Base-by-base conservation (phyloP, 2,888 invertebrate genomes). In the Rhyacophila evoluta region DNA sequence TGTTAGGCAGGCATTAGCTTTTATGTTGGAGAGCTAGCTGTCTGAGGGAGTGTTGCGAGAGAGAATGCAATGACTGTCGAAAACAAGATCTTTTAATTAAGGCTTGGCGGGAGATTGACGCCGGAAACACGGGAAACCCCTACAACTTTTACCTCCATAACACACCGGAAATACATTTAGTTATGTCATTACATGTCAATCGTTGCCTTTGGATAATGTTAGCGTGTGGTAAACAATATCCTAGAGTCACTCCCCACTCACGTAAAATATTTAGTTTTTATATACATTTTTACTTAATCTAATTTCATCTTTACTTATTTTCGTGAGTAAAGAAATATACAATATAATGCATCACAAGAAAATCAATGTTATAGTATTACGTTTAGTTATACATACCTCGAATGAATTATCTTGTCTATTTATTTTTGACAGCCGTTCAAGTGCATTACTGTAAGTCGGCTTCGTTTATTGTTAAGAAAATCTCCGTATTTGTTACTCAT, bases 51-150 rank as follows among this genome's bases (percentile, higher is more conserved):
- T 15, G 55, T 15, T 55, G 55, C 19, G 19, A 15, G 55, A 19
- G 19, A 19, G 55, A 55, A 15, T 55, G 25, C 19, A 55, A 55
- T 55, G 25, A 55, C 55, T 55, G 55, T 19, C 55, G 55, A 55
- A 55, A 55, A 55, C 55, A 55, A 55, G 55, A 55, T 55, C 55
- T 55, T 55, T 55, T 55, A 55, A 55, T 55, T 55, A 55, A 55
- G 55, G 10, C 55, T 55, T 25, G 55, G 55, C 55, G 55, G 55
- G 55, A 55, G 55, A 55, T 55, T 55, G 55, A 55, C 55, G 55
- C 8, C 55, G 55, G 25, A 55, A 55, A 55, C 55, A 55, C 15
- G 25, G 55, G 55, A 19, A 39, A 55, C 15, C 19, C 55, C 10
- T 25, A 4, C 15, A 55, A 55, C 55, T 33, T 33, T 33, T n/a